phyloP scores from a whole-genome alignment of 2,113 vertebrate species.

The Copsychus sechellarum region DNA sequence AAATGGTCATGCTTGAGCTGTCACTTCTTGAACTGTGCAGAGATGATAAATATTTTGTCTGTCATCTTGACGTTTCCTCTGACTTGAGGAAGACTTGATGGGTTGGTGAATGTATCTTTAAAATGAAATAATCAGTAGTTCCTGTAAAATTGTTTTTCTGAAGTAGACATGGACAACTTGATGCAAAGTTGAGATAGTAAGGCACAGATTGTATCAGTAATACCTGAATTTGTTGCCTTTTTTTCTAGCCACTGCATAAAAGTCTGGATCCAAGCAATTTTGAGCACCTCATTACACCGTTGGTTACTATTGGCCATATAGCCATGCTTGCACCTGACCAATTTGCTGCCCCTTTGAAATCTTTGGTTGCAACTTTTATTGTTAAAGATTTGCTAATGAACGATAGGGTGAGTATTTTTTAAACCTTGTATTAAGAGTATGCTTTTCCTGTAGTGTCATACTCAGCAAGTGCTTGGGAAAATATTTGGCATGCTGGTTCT shows the following conservation, averaged over 20 bases:
- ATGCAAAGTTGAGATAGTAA: not conserved
- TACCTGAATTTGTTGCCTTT: not conserved
- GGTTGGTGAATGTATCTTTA: not conserved
- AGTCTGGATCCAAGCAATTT: slow-evolving; percentile 92
- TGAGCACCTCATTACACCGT: slow-evolving; percentile 93
- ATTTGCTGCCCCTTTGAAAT: slow-evolving; percentile 93
- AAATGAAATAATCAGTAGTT: not conserved
- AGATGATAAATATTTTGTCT: not conserved
- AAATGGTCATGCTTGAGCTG: not conserved
- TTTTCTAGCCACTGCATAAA: slow-evolving; percentile 90
- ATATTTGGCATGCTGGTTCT: not conserved
- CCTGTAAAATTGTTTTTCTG: not conserved
- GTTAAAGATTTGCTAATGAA: slow-evolving; percentile 98
- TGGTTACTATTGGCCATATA: slow-evolving; percentile 95
- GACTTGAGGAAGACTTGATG: not conserved
- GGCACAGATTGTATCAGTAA: not conserved
- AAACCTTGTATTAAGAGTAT: not conserved
- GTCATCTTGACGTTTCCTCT: not conserved
- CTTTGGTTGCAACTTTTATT: slow-evolving; percentile 95
- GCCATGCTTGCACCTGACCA: slow-evolving; percentile 96
- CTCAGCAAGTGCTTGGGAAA: not conserved
- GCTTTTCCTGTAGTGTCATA: not conserved
- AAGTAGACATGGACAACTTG: not conserved
- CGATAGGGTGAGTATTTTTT: slow-evolving; percentile 83
- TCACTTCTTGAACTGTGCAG: not conserved